Evolutionary conservation across 2,113 vertebrate species (phyloP).

Genomic region (Macrotis lagotis): DNA sequence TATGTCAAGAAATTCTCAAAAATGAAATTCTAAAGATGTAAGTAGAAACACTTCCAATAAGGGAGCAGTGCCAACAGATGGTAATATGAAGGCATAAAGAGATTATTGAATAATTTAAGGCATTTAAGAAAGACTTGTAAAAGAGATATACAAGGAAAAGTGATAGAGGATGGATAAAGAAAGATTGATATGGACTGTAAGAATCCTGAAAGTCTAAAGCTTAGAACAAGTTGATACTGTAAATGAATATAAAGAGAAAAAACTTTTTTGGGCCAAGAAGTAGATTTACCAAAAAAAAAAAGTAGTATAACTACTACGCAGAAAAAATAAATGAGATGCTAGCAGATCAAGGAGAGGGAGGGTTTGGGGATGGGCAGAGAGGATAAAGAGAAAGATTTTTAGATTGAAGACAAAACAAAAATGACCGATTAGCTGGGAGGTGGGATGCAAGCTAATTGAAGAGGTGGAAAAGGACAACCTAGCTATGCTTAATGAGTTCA

Average conservation of each 20-base stretch:
- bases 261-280: not conserved
- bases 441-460: not conserved
- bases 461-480: not conserved
- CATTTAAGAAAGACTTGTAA: not conserved
- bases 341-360: not conserved
- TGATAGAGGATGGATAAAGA: not conserved
- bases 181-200: not conserved
- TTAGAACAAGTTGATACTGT: not conserved
- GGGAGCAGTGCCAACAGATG: not conserved
- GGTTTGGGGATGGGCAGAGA: not conserved
- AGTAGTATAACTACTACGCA: not conserved
- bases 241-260: not conserved
- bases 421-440: not conserved
- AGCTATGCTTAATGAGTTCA: not conserved
- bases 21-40: not conserved
- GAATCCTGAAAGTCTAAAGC: not conserved
- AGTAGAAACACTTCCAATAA: not conserved
- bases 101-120: not conserved
- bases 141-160: not conserved
- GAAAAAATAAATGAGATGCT: not conserved
- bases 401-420: not conserved
- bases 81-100: not conserved
- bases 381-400: not conserved
- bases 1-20: not conserved
- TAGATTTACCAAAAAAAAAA: not conserved